Base-by-base conservation (phyloP, 2,113 vertebrate species). In the Prolemur simus region DNA sequence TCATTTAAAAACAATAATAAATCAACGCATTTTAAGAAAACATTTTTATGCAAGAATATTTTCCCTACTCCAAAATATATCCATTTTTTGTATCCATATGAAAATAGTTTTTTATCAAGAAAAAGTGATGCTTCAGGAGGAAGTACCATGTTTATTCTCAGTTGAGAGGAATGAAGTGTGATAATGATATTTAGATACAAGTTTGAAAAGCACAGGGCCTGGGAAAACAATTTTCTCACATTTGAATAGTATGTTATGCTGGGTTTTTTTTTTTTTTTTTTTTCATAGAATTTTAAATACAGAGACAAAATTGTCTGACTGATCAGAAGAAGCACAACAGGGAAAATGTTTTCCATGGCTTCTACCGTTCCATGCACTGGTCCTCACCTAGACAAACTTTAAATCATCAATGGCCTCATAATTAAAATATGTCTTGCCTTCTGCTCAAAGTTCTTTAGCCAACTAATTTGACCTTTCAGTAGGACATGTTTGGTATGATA, bases 101-200 rank as follows among this genome's bases (percentile, higher is more conserved):
- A 80, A 83, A 73, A 91, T 85, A 89, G 23, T 73, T 87, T 87
- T 88, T 10, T 29, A 94, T 88, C 29, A 83, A 91, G 42, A 54
- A 9, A 83, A 91, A 89, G 8, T 17, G 64, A 60, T 88, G 45
- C 18, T 85, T 88, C 34, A 80, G 63, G 42, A 91, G 68, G 52
- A 92, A 66, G 42, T 25, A 2, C 20, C 29, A 84, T 58, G 69
- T 77, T 63, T 87, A 84, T 64, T 91, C 60, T 89, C 20, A 91
- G 27, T 2, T 90, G n/a, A 77, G 32, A 27, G 37, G 32, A 87
- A 42, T 64, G 5, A 71, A 73, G 45, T 54, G 25, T 81, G 49
- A 18, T 60, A 60, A 87, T 14, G 15, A 52, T 52, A 6, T 69
- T 29, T 82, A 87, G 21, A 81, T 9, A 82, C 27, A 17, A 77